Evolutionary conservation across 2,888 invertebrate species (phyloP).

Genomic region (Tromatobia lineatoria): DNA sequence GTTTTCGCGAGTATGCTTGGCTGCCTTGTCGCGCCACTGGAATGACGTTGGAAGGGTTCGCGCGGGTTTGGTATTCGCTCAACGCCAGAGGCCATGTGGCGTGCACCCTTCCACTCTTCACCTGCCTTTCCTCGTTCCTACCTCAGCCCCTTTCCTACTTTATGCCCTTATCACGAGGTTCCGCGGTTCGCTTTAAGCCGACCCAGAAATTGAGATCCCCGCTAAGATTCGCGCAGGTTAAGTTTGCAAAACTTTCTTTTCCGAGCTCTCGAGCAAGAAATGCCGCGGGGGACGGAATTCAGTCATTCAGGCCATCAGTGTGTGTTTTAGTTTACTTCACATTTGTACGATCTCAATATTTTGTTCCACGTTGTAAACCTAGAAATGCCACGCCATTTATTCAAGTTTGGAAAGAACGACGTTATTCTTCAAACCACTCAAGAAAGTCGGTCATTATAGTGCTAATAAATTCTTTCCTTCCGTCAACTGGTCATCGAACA

Average conservation of each 20-base stretch:
- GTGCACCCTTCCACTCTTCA: constrained; percentile 47
- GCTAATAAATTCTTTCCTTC: not conserved
- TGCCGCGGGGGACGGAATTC: constrained; percentile 50
- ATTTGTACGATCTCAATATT: constrained; percentile 52
- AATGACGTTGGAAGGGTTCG: constrained; percentile 60
- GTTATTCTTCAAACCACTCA: not conserved
- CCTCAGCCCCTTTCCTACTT: constrained; percentile 45
- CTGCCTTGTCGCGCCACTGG: constrained; percentile 48
- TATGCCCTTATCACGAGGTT: constrained; percentile 55
- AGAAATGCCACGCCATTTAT: constrained; percentile 9
- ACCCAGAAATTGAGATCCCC: constrained; percentile 67
- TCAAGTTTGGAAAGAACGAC: not conserved
- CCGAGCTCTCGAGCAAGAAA: constrained; percentile 43
- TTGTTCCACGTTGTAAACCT: not conserved
- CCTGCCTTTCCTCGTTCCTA: constrained; percentile 55
- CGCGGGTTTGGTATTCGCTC: constrained; percentile 73
- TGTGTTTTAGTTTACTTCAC: constrained; percentile 56
- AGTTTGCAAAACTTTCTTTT: constrained; percentile 65
- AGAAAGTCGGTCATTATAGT: not conserved
- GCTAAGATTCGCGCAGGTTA: constrained; percentile 62
- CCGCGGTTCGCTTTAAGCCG: constrained; percentile 66
- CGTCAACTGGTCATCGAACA: not conserved
- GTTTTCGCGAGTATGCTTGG: constrained; percentile 46
- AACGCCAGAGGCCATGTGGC: constrained; percentile 77
- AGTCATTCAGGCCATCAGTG: constrained; percentile 44